Conservation (phyloP, 1,140 invertebrate genomes). For the Latrodectus geometricus region DNA sequence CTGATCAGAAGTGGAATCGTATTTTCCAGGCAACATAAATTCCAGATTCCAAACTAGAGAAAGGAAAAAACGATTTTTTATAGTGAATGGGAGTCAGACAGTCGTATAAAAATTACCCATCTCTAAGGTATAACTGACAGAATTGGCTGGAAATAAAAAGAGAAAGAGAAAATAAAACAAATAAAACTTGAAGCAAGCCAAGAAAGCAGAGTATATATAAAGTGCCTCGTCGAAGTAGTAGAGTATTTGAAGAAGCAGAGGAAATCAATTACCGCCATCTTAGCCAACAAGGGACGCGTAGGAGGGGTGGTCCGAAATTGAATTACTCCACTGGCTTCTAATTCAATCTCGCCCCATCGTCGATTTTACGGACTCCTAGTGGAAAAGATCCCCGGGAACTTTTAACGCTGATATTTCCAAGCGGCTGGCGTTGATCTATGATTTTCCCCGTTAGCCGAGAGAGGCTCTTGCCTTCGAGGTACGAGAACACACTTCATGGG, state of each 20-base stretch:
- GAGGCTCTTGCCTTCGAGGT: too few relatives aligned
- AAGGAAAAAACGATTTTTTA: background rate
- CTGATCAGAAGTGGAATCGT: too few relatives aligned
- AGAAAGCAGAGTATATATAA: slow-evolving; percentile 21
- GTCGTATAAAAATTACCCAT: too few relatives aligned
- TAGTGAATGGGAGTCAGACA: too few relatives aligned
- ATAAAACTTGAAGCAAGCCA: too few relatives aligned
- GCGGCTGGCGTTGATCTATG: background rate
- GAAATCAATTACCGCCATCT: slow-evolving; percentile 55
- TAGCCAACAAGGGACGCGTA: slow-evolving; percentile 35
- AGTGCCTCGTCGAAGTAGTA: slow-evolving; percentile 39
- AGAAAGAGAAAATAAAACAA: background rate
- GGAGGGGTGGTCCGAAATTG: slow-evolving; percentile 29
- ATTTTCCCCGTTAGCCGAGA: too few relatives aligned
- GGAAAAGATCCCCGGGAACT: slow-evolving; percentile 33
- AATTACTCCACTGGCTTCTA: slow-evolving; percentile 49
- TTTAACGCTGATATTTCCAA: slow-evolving; percentile 39
- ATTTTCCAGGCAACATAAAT: too few relatives aligned
- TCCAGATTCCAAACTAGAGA: background rate
- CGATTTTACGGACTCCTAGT: slow-evolving; percentile 44
- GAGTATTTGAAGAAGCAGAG: slow-evolving; percentile 56
- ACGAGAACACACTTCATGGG: too few relatives aligned
- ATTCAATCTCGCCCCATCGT: slow-evolving; percentile 35
- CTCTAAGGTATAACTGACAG: too few relatives aligned
- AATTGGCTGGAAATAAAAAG: background rate